phyloP scores from a whole-genome alignment of 2,888 invertebrate species.

The Automeris io region DNA sequence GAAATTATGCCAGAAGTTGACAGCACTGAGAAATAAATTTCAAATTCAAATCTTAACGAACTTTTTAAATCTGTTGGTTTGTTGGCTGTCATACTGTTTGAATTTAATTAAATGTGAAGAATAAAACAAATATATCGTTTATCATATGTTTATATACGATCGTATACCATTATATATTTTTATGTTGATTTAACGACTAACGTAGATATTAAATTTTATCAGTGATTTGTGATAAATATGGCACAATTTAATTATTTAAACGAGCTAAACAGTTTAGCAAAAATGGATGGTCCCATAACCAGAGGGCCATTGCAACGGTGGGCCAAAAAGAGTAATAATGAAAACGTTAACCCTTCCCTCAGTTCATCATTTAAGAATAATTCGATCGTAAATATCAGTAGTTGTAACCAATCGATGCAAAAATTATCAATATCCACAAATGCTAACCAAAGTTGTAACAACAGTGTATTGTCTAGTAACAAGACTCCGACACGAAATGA shows the following conservation, averaged over 20 bases:
- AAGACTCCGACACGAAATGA: constrained; percentile 76
- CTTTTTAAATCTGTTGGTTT: constrained; percentile 4
- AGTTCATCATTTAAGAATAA: constrained; percentile 64
- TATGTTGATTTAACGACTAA: background rate
- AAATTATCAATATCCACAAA: constrained; percentile 77
- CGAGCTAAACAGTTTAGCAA: constrained; percentile 85
- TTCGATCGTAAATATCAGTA: constrained; percentile 74
- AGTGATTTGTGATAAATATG: constrained; percentile 63
- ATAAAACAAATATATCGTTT: constrained; percentile 4
- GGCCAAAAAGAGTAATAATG: constrained; percentile 84
- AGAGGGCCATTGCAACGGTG: constrained; percentile 87
- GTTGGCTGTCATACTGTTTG: constrained; percentile 1
- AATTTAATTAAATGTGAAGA: constrained; percentile 4
- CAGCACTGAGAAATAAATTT: no score
- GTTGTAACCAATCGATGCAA: constrained; percentile 80
- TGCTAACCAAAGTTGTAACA: constrained; percentile 77
- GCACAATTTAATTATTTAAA: constrained; percentile 88
- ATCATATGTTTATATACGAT: background rate
- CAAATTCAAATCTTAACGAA: constrained; percentile 7
- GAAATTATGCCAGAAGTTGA: no score
- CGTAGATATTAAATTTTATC: background rate
- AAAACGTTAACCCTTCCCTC: constrained; percentile 70
- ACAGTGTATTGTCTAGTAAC: constrained; percentile 66
- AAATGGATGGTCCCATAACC: constrained; percentile 87
- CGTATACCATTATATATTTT: background rate